phyloP scores from a whole-genome alignment of 2,797 vertebrate species.

The Myotis vivesi region DNA sequence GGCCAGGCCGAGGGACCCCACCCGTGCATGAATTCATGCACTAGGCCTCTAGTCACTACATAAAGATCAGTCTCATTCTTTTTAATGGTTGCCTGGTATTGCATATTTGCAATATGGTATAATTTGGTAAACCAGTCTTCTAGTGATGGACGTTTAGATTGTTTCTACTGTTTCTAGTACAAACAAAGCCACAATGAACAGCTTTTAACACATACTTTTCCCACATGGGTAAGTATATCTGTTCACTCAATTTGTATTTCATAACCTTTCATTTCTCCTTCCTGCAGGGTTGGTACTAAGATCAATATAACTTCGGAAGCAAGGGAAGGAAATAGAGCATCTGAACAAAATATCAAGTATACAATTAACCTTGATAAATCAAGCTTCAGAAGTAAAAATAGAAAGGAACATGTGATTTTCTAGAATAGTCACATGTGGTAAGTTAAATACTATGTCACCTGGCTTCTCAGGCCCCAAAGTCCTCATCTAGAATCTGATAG shows the following conservation, averaged over 20 bases:
- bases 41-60: too few species aligned
- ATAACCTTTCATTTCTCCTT: conserved; percentile 35
- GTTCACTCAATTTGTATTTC: conserved; percentile 36
- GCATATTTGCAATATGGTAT: background rate
- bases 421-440: background rate
- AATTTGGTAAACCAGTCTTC: conserved; percentile 7
- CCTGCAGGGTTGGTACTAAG: background rate
- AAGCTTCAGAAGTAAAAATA: conserved; percentile 41
- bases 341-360: conserved; percentile 28
- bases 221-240: background rate
- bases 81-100: background rate
- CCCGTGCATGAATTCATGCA: too few species aligned
- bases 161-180: conserved; percentile 4
- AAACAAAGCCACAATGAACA: background rate
- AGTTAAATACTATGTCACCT: background rate
- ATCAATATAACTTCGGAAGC: background rate
- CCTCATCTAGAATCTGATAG: background rate
- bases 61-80: background rate
- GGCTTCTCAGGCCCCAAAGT: background rate
- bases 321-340: conserved; percentile 15
- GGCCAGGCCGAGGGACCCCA: too few species aligned
- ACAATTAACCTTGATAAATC: conserved; percentile 48
- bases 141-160: background rate
- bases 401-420: background rate
- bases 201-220: background rate